phyloP scores from a whole-genome alignment of 2,888 invertebrate genomes.

The Venusia cambrica region DNA sequence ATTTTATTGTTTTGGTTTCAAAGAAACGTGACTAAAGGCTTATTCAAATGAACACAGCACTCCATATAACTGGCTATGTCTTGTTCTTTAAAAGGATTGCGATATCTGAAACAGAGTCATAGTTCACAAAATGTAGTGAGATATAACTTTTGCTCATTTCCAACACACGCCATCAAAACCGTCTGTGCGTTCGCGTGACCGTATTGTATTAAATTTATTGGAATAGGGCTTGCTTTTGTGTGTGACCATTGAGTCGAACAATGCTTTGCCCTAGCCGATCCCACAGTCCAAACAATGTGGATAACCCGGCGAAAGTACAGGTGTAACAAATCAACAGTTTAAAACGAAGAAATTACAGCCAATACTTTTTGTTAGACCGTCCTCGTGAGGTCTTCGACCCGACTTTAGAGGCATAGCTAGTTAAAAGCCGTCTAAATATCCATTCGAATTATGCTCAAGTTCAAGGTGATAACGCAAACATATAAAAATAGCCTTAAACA shows the following conservation, averaged over 20 bases:
- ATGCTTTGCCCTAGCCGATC: slow-evolving; percentile 53
- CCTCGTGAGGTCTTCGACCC: slow-evolving; percentile 43
- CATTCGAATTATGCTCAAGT: slow-evolving; percentile 54
- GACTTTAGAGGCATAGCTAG: slow-evolving; percentile 37
- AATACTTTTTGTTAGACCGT: slow-evolving; percentile 20
- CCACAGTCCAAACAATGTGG: slow-evolving; percentile 54
- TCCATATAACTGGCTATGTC: slow-evolving; percentile 15
- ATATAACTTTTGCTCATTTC: slow-evolving; percentile 17
- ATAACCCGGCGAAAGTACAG: slow-evolving; percentile 43
- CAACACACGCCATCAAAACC: slow-evolving; percentile 31
- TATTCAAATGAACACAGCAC: slow-evolving; percentile 17
- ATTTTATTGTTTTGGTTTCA: slow-evolving; percentile 12
- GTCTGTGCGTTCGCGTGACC: slow-evolving; percentile 53
- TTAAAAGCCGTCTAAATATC: slow-evolving; percentile 48
- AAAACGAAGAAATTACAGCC: slow-evolving; percentile 17
- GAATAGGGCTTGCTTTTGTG: slow-evolving; percentile 53
- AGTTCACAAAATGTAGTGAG: slow-evolving; percentile 3
- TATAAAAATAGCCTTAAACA: slow-evolving; percentile 26
- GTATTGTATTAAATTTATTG: slow-evolving; percentile 53
- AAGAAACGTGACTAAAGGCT: slow-evolving; percentile 19
- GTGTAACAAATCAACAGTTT: slow-evolving; percentile 22
- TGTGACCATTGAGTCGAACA: slow-evolving; percentile 48
- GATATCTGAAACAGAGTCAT: slow-evolving; percentile 13
- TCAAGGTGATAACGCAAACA: slow-evolving; percentile 55
- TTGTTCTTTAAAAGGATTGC: slow-evolving; percentile 17